Evolutionary conservation across 2,113 vertebrate species (phyloP).

Genomic region (Lepus americanus): DNA sequence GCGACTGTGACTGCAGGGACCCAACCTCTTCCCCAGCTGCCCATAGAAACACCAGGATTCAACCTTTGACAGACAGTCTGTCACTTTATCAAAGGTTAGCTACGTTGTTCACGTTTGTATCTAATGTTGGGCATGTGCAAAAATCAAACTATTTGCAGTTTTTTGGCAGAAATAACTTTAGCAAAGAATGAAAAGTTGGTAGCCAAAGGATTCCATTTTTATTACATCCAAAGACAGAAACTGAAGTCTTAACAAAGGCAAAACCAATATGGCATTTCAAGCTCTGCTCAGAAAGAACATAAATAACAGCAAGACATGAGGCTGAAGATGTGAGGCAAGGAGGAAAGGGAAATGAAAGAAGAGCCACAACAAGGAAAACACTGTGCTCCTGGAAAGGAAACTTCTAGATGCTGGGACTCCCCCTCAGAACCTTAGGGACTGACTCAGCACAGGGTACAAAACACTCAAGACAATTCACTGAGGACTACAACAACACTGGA

Average conservation of each 20-base stretch:
- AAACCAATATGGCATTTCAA: constrained; percentile 5
- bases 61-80: not conserved
- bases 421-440: constrained; percentile 50
- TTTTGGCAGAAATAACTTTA: constrained; percentile 29
- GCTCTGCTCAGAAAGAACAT: constrained; percentile 12
- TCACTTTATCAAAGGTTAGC: not conserved
- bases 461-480: not conserved
- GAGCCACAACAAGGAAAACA: constrained; percentile 72
- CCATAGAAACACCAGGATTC: not conserved
- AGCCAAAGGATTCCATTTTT: not conserved
- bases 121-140: not conserved
- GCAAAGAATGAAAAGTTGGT: not conserved
- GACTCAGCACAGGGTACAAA: constrained; percentile 67
- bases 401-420: constrained; percentile 70
- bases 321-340: constrained; percentile 15
- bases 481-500: not conserved
- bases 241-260: not conserved
- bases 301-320: not conserved
- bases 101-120: not conserved
- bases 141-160: not conserved
- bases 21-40: not conserved
- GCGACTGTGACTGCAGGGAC: not conserved
- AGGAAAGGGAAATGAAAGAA: constrained; percentile 74
- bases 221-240: not conserved
- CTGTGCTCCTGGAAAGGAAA: constrained; percentile 75